Conservation (phyloP, 2,797 vertebrate species). For the Gouania willdenowi region DNA sequence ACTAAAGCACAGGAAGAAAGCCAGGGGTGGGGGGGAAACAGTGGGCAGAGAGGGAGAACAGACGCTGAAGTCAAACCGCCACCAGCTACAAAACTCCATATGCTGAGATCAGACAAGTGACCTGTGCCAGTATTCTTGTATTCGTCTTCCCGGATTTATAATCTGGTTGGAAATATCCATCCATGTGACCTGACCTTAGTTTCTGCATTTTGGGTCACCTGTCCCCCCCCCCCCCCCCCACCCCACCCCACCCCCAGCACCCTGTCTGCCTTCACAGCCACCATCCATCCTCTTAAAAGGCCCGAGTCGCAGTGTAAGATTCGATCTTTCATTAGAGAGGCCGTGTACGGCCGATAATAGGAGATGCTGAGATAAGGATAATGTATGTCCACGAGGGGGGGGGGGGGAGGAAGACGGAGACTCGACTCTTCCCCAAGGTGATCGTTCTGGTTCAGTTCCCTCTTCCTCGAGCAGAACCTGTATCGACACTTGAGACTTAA, state of each 20-base stretch:
- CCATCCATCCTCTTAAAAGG: not conserved
- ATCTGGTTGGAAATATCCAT: not conserved
- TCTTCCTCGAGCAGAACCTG: slow-evolving; percentile 69
- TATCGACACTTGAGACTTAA: slow-evolving; percentile 75
- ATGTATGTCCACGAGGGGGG: slow-evolving; percentile 31
- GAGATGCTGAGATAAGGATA: slow-evolving; percentile 63
- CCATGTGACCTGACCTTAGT: slow-evolving; percentile 4
- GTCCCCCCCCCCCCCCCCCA: not conserved
- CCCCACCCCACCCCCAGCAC: not conserved
- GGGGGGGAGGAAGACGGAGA: not conserved
- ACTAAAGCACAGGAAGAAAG: slow-evolving; percentile 24
- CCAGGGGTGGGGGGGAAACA: not conserved
- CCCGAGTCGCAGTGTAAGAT: slow-evolving; percentile 40
- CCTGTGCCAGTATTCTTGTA: slow-evolving; percentile 8
- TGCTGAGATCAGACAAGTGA: slow-evolving; percentile 27
- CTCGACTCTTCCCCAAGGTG: slow-evolving; percentile 64
- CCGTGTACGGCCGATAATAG: slow-evolving; percentile 58
- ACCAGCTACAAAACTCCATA: slow-evolving; percentile 40
- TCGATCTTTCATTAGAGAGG: slow-evolving; percentile 64
- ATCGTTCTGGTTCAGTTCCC: slow-evolving; percentile 66
- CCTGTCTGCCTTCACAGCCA: too few species aligned
- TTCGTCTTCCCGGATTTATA: slow-evolving; percentile 5
- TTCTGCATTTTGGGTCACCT: slow-evolving; percentile 16
- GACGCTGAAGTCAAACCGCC: slow-evolving; percentile 33
- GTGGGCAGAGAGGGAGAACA: slow-evolving; percentile 4